Evolutionary conservation across 1,140 invertebrate genomes (phyloP).

Genomic region (Drosophila chauvacae): DNA sequence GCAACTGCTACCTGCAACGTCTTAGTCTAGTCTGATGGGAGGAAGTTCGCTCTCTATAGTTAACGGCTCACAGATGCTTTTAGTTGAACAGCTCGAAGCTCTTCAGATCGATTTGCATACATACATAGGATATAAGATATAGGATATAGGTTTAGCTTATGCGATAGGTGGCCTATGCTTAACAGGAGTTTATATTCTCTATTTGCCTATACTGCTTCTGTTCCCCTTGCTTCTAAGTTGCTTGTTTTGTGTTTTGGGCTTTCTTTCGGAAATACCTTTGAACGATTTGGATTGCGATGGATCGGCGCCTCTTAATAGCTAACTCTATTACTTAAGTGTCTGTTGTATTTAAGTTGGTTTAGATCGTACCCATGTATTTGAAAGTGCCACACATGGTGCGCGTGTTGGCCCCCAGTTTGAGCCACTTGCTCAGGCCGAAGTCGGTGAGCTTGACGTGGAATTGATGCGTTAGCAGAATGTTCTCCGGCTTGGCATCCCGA

Average conservation of each 20-base stretch:
- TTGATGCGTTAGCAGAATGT: slow-evolving; percentile 92
- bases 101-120: slow-evolving; percentile 12
- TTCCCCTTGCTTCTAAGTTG: slow-evolving; percentile 32
- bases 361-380: slow-evolving; percentile 93
- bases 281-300: slow-evolving; percentile 43
- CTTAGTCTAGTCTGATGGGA: background rate
- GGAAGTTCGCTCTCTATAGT: background rate
- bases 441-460: slow-evolving; percentile 94
- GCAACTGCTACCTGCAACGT: background rate
- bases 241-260: slow-evolving; percentile 5
- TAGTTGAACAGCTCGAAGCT: slow-evolving; percentile 9
- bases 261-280: slow-evolving; percentile 35
- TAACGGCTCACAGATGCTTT: slow-evolving; percentile 11
- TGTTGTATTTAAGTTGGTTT: slow-evolving; percentile 48
- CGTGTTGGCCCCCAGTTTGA: slow-evolving; percentile 90
- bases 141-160: slow-evolving; percentile 2
- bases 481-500: slow-evolving; percentile 95
- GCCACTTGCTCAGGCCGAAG: slow-evolving; percentile 97
- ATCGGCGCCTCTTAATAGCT: slow-evolving; percentile 41
- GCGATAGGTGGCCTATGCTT: slow-evolving; percentile 5
- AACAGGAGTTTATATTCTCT: slow-evolving; percentile 13
- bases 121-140: background rate
- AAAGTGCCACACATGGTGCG: slow-evolving; percentile 95
- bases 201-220: slow-evolving; percentile 29
- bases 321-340: slow-evolving; percentile 3